These are phyloP conservation scores for Onychomys arenicola DNA, from an alignment of 2,797 vertebrate species.

Conservation along the genomic window DNA sequence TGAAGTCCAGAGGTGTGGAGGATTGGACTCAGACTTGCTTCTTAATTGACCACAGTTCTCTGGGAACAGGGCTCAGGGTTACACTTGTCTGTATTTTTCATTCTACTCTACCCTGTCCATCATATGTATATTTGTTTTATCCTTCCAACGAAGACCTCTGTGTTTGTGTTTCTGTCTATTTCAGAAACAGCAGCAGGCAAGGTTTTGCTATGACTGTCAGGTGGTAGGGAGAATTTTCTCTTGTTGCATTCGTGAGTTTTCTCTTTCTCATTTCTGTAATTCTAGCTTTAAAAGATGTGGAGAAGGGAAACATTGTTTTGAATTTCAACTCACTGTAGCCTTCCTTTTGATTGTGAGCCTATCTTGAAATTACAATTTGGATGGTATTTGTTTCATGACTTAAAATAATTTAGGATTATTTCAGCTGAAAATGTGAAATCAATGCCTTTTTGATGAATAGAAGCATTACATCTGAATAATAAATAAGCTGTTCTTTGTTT, in stretches of 20 bases:
- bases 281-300: constrained; percentile 22
- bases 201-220: background rate
- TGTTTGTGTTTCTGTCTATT: constrained; percentile 30
- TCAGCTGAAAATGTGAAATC: constrained; percentile 74
- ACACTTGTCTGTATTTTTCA: background rate
- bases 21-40: background rate
- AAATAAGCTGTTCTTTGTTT: constrained; percentile 72
- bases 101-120: rapidly evolving
- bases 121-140: background rate
- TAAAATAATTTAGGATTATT: constrained; percentile 76
- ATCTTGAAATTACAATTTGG: constrained; percentile 73
- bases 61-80: background rate
- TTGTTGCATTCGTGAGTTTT: constrained; percentile 42
- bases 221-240: constrained; percentile 47
- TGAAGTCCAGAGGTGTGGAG: background rate
- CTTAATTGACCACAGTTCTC: rapidly evolving
- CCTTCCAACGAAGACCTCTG: background rate
- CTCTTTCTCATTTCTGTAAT: constrained; percentile 39
- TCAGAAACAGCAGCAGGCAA: background rate
- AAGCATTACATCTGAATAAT: constrained; percentile 69
- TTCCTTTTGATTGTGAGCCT: constrained; percentile 59
- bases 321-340: constrained; percentile 49
- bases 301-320: constrained; percentile 40
- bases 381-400: constrained; percentile 70
- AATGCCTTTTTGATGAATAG: constrained; percentile 74